Conservation (phyloP, 1,140 invertebrate species). For the Elysia chlorotica region DNA sequence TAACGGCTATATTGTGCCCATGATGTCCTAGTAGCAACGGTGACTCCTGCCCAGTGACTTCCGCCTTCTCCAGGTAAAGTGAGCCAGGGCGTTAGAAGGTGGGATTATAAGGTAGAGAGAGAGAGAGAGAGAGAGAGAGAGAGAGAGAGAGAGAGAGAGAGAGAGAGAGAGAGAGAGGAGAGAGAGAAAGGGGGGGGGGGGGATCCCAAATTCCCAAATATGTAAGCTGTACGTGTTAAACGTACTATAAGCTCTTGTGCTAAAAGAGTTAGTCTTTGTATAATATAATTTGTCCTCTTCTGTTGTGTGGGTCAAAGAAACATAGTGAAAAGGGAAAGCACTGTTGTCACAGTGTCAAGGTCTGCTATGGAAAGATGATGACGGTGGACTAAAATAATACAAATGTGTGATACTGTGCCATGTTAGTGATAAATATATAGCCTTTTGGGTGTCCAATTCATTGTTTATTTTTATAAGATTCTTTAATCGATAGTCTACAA, state of each 20-base stretch:
- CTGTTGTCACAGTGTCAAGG: neutral
- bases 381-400: too few species aligned
- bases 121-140: slow-evolving; percentile 9
- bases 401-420: too few species aligned
- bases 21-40: too few species aligned
- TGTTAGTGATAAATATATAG: too few species aligned
- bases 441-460: too few species aligned
- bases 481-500: too few species aligned
- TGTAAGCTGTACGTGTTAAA: neutral
- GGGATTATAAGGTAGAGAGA: neutral
- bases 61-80: too few species aligned
- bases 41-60: too few species aligned
- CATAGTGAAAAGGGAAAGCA: neutral
- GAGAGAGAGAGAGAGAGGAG: slow-evolving; percentile 11
- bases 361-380: too few species aligned
- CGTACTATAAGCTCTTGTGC: too few species aligned
- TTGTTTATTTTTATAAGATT: too few species aligned
- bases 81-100: neutral
- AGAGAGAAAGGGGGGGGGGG: neutral
- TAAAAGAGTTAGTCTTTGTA: neutral
- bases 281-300: neutral
- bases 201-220: neutral
- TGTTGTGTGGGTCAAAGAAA: neutral
- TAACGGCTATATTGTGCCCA: too few species aligned
- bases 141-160: neutral